Conservation (phyloP, 2,888 invertebrate species). For the Congeria kusceri region DNA sequence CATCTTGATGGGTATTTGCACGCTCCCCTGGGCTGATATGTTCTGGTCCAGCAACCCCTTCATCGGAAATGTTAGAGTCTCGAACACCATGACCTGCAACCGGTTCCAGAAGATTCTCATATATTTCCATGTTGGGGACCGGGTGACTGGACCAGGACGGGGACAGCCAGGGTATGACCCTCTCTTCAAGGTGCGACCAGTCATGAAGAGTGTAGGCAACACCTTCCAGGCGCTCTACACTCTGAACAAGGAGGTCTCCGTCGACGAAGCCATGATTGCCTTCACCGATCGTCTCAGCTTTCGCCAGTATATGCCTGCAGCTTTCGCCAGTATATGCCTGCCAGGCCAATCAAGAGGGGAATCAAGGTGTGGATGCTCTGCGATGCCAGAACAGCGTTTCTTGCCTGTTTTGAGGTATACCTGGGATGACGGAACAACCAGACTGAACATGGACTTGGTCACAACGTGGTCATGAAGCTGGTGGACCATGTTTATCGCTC, state of each 20-base stretch:
- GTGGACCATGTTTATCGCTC: slow-evolving; percentile 23
- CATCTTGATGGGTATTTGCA: slow-evolving; percentile 31
- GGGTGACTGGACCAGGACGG: slow-evolving; percentile 15
- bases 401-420: slow-evolving; percentile 42
- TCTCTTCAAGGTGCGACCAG: slow-evolving; percentile 5
- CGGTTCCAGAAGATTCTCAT: slow-evolving; percentile 33
- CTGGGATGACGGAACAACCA: slow-evolving; percentile 17
- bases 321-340: slow-evolving; percentile 38
- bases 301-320: slow-evolving; percentile 41
- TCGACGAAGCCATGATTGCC: slow-evolving; percentile 35
- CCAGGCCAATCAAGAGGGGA: slow-evolving; percentile 33
- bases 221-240: slow-evolving; percentile 22
- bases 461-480: slow-evolving; percentile 33
- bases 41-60: slow-evolving; percentile 41
- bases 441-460: slow-evolving; percentile 30
- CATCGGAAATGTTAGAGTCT: slow-evolving; percentile 27
- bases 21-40: slow-evolving; percentile 27
- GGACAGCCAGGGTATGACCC: too few species aligned
- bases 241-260: slow-evolving; percentile 18
- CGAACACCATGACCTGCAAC: too few species aligned
- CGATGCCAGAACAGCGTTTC: slow-evolving; percentile 23
- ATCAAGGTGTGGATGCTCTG: slow-evolving; percentile 50
- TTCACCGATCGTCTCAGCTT: slow-evolving; percentile 17
- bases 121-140: slow-evolving; percentile 38
- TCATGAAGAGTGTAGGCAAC: neutral